Evolutionary conservation across 2,888 invertebrate species (phyloP).

Genomic region (Apamea crenata): DNA sequence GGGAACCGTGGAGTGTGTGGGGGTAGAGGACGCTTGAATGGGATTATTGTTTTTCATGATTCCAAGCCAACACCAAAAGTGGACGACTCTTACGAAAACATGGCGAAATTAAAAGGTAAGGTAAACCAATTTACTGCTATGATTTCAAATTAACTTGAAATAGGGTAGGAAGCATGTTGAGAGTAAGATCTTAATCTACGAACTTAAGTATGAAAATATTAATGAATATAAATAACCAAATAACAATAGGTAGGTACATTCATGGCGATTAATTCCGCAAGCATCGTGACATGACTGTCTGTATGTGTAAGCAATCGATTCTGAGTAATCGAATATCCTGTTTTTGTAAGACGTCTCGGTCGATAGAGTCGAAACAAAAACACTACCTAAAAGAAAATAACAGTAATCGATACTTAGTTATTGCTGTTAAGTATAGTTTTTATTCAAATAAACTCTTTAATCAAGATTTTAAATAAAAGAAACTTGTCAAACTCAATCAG

Average conservation of each 20-base stretch:
- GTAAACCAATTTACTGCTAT: not conserved
- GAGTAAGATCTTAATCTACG: not conserved
- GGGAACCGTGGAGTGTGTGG: not conserved
- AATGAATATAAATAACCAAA: not conserved
- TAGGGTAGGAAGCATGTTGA: not conserved
- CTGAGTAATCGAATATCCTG: slow-evolving; percentile 56
- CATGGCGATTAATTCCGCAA: slow-evolving; percentile 16
- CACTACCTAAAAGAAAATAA: slow-evolving; percentile 22
- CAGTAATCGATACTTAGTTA: slow-evolving; percentile 27
- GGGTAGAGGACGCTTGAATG: slow-evolving; percentile 3
- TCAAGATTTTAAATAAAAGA: not conserved
- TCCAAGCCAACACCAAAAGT: slow-evolving; percentile 3
- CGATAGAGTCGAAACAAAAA: slow-evolving; percentile 32
- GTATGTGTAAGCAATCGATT: slow-evolving; percentile 35
- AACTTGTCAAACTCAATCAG: not conserved
- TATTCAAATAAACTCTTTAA: not conserved
- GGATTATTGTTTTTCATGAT: not conserved
- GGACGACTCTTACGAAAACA: not conserved
- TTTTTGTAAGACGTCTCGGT: slow-evolving; percentile 46
- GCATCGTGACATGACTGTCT: slow-evolving; percentile 16
- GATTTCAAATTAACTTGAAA: slow-evolving; percentile 1
- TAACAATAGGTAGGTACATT: not conserved
- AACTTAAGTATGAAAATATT: not conserved
- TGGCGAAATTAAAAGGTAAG: not conserved
- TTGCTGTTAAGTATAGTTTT: not conserved